These are phyloP conservation scores for Poecile montanus DNA, from an alignment of 2,797 vertebrate genomes.

Conservation along the genomic window DNA sequence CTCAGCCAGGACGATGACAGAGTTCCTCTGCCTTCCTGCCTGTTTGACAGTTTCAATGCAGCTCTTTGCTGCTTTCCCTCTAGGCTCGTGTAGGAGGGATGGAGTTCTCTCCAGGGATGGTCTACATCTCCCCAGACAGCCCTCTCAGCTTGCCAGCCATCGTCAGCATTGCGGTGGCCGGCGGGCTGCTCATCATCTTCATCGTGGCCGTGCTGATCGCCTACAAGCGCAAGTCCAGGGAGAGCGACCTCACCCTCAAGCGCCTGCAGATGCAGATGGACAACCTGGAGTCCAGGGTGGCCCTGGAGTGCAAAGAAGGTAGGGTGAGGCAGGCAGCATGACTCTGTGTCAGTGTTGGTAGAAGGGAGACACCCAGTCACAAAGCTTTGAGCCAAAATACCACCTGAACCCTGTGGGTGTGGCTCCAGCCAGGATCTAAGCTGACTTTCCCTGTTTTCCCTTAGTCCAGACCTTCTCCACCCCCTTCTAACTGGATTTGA, in stretches of 20 bases:
- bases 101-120: slow-evolving; percentile 95
- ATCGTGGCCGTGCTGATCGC: slow-evolving; percentile 96
- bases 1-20: background rate
- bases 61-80: background rate
- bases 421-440: background rate
- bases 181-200: slow-evolving; percentile 93
- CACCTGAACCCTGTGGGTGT: background rate
- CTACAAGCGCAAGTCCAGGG: slow-evolving; percentile 96
- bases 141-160: slow-evolving; percentile 95
- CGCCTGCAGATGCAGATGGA: slow-evolving; percentile 99
- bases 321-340: background rate
- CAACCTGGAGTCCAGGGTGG: slow-evolving; percentile 98
- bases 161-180: slow-evolving; percentile 92
- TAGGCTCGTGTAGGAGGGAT: slow-evolving; percentile 96
- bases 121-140: slow-evolving; percentile 96
- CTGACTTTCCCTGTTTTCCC: background rate
- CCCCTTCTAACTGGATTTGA: background rate
- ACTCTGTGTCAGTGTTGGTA: background rate
- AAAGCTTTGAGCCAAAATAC: background rate
- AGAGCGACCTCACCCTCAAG: slow-evolving; percentile 96
- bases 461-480: background rate
- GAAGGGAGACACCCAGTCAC: background rate
- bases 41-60: fast-evolving
- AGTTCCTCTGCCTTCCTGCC: background rate
- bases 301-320: slow-evolving; percentile 99